Evolutionary conservation across 2,797 vertebrate species (phyloP), one percentile per base, ranked within the genome.

Genomic region (Tiaroga cobitis): DNA sequence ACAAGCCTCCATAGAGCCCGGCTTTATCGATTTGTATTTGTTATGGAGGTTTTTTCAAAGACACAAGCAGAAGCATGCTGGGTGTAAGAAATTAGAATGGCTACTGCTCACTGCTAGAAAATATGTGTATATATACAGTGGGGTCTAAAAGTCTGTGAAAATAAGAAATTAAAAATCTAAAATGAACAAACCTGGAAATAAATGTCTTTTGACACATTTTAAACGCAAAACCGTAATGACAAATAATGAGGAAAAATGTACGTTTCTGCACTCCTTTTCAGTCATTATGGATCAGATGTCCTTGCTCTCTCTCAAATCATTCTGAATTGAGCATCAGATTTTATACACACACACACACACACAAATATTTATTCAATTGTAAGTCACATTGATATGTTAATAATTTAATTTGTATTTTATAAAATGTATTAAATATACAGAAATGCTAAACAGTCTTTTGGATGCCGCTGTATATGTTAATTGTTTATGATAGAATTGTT

Each of bases 11-110:
- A 49, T 49, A 49, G 26, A 29, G 61, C 26, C 1, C 13, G 26
- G 26, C 61, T 63, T 61, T 56, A 56, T 88, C 88, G 61, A 81
- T 75, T 75, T 75, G 63, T 34, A 84, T 69, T 68, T 68, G 4
- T 76, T 37, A 69, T 76, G 16, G 16, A 49, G 4, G 4, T 59
- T 10, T 3, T 26, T 3, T 26, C 63, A 8, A 15, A 85, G 29
- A 65, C 32, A 32, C 39, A 39, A 67, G 41, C 76, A 83, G 54
- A 43, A 65, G 3, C 72, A 81, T 83, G 76, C 77, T 81, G 51
- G 41, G 34, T 41, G 41, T n/a, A 51, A 34, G 74, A 85, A 63
- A 51, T 69, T 5, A 7, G 65, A 84, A 77, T 70, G 65, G 46
- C 51, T 54, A 56, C 54, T 34, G 51, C 81, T 73, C 29, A 82